A percentile compares a stretch with the other conserved stretches of the same genome.
Evolutionary conservation across 2,888 invertebrate genomes (phyloP).

Genomic region (Torymus aiolomorphi): DNA sequence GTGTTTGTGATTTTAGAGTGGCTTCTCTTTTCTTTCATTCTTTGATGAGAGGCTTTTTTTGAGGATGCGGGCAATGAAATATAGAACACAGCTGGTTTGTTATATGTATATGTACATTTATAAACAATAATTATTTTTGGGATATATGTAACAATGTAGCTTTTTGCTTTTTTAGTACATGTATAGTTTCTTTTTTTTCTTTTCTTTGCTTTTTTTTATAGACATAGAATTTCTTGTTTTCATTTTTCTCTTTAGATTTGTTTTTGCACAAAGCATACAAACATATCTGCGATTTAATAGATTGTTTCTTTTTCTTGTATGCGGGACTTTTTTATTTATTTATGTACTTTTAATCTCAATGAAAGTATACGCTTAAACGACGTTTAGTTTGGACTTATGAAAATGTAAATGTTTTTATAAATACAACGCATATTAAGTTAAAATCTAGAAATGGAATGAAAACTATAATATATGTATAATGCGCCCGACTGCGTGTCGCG

Average conservation of each 20-base stretch:
- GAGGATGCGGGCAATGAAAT: constrained; percentile 28
- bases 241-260: constrained; percentile 3
- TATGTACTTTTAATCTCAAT: too few relatives aligned
- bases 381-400: neutral
- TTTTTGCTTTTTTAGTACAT: constrained; percentile 12
- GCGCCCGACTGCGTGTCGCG: too few relatives aligned
- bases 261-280: constrained; percentile 11
- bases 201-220: neutral
- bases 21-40: neutral
- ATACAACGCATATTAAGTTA: neutral
- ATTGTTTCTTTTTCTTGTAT: constrained; percentile 10
- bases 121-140: constrained; percentile 49
- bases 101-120: constrained; percentile 52
- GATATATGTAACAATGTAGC: constrained; percentile 47
- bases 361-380: too few relatives aligned
- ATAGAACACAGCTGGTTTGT: constrained; percentile 16
- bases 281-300: constrained; percentile 16
- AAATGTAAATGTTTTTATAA: neutral
- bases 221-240: constrained; percentile 26
- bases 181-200: constrained; percentile 32
- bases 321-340: neutral
- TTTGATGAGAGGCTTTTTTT: neutral
- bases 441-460: constrained; percentile 32
- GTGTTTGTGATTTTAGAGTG: too few relatives aligned
- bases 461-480: constrained; percentile 1